A percentile compares a stretch with the other conserved stretches of the same genome.
These are phyloP conservation scores for Tetragonula clypearis DNA, from an alignment of 1,140 invertebrate genomes.

Conservation along the genomic window DNA sequence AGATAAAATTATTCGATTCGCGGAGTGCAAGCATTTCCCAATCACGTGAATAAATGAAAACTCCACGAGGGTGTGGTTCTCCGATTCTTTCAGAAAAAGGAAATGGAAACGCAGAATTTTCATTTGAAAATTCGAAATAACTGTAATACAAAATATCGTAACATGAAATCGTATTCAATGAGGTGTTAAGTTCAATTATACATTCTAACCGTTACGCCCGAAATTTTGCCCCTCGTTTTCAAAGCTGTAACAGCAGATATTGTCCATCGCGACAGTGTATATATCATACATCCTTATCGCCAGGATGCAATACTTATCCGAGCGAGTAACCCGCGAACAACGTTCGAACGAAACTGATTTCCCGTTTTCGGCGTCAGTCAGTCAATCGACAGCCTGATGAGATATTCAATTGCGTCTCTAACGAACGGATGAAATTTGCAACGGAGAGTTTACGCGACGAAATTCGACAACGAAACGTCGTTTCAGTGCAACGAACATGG, in stretches of 20 bases:
- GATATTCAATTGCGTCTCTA: not conserved
- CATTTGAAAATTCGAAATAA: not conserved
- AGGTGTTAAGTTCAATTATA: not conserved
- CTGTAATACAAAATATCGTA: rapidly evolving
- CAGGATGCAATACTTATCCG: not conserved
- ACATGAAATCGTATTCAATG: not conserved
- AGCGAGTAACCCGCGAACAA: not conserved
- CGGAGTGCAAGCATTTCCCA: not conserved
- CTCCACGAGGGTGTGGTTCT: not conserved
- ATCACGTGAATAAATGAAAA: too few relatives aligned
- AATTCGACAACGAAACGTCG: not conserved
- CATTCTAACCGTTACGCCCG: not conserved
- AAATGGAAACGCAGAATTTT: not conserved
- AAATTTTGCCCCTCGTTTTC: not conserved
- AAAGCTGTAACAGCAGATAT: not conserved
- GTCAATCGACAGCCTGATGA: not conserved
- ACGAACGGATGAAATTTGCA: not conserved
- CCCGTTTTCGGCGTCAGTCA: not conserved
- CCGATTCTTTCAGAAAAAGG: not conserved
- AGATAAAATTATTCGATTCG: not conserved
- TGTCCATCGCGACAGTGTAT: rapidly evolving
- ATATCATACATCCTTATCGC: rapidly evolving
- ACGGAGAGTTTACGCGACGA: too few relatives aligned
- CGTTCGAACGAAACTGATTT: conserved; percentile 14
- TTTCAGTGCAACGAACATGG: not conserved